Evolutionary conservation across 2,888 invertebrate species (phyloP).

Genomic region (Plusia festucae): DNA sequence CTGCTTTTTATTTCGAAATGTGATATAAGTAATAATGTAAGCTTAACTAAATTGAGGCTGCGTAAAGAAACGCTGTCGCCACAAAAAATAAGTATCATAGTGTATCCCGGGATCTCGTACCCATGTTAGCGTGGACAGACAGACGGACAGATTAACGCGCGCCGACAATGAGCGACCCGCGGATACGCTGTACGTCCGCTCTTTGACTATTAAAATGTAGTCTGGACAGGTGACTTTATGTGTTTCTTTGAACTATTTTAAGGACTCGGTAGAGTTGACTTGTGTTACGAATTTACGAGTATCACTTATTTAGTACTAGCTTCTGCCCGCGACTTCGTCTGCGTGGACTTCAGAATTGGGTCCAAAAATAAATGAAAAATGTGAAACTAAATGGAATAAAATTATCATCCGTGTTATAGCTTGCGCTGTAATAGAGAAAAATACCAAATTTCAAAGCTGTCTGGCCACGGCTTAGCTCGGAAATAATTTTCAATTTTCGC

Average conservation of each 20-base stretch:
- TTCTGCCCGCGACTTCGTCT: no score
- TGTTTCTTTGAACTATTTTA: slow-evolving; percentile 36
- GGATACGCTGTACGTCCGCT: slow-evolving; percentile 30
- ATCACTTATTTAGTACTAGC: no score
- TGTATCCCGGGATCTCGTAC: slow-evolving; percentile 56
- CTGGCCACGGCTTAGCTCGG: no score
- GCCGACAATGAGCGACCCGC: slow-evolving; percentile 62
- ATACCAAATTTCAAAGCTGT: no score
- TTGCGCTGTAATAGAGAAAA: no score
- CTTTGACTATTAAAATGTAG: slow-evolving; percentile 55
- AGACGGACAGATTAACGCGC: slow-evolving; percentile 76
- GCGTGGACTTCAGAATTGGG: no score
- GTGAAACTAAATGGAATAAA: no score
- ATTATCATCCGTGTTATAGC: no score
- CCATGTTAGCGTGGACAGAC: slow-evolving; percentile 66
- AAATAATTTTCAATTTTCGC: no score
- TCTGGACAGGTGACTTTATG: slow-evolving; percentile 38
- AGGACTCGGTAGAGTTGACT: not conserved
- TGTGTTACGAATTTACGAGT: no score
- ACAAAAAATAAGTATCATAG: slow-evolving; percentile 61
- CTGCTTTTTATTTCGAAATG: slow-evolving; percentile 19
- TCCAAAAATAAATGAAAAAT: no score
- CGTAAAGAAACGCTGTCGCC: slow-evolving; percentile 48
- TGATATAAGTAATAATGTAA: slow-evolving; percentile 51
- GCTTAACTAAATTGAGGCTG: slow-evolving; percentile 50